phyloP scores from a whole-genome alignment of 2,888 invertebrate genomes.

The Chouioia cunea region DNA sequence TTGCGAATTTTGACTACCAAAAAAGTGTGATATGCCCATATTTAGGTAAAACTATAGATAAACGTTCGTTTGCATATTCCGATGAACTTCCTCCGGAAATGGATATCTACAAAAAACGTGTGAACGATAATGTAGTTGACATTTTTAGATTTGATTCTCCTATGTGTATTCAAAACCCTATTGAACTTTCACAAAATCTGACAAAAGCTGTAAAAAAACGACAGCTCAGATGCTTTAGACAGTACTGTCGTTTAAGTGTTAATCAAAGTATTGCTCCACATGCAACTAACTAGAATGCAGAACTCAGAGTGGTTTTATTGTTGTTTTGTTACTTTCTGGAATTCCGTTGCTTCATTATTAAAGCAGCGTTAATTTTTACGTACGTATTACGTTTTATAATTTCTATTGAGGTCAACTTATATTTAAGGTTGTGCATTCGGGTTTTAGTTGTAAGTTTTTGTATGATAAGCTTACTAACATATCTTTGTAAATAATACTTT shows the following conservation, averaged over 20 bases:
- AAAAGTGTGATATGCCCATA: constrained; percentile 67
- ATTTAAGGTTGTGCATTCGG: too few species aligned
- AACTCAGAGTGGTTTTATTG: too few species aligned
- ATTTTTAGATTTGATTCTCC: constrained; percentile 64
- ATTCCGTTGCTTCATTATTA: too few species aligned
- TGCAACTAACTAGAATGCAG: too few species aligned
- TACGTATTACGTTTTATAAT: too few species aligned
- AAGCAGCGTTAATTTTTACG: too few species aligned
- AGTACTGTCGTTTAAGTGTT: constrained; percentile 42
- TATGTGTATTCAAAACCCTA: constrained; percentile 75
- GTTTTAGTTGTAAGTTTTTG: too few species aligned
- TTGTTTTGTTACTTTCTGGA: too few species aligned
- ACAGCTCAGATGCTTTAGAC: constrained; percentile 36
- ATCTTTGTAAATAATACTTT: too few species aligned
- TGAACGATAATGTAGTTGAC: constrained; percentile 50
- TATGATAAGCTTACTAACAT: too few species aligned
- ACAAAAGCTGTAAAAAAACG: constrained; percentile 67
- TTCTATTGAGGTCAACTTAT: too few species aligned
- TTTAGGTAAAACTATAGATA: constrained; percentile 66
- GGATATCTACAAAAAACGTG: constrained; percentile 36
- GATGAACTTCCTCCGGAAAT: constrained; percentile 50
- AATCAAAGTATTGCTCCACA: too few species aligned
- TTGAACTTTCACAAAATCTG: constrained; percentile 73
- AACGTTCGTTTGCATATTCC: constrained; percentile 62
- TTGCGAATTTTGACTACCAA: constrained; percentile 66